Percentiles rank a stretch among this genome's conserved stretches.
These are phyloP conservation scores for Spongilla lacustris DNA, from an alignment of 37 sponge, comb jelly and placozoan species.

Conservation along the genomic window DNA sequence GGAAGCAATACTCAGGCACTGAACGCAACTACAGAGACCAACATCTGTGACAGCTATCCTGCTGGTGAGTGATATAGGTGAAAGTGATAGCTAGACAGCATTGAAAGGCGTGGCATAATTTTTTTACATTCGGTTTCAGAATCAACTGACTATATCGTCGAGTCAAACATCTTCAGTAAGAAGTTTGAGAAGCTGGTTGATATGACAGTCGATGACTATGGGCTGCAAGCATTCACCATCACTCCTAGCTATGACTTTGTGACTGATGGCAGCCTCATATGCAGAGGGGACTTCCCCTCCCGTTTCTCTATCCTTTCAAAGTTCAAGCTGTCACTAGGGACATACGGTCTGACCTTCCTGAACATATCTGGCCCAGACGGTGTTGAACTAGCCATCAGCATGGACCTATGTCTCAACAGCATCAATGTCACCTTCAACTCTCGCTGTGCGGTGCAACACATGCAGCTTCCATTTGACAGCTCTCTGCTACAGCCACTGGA, in stretches of 20 bases:
- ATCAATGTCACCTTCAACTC: conserved; percentile 14
- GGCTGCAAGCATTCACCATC: not conserved
- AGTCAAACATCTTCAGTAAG: too few relatives aligned
- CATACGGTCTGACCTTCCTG: conserved; percentile 26
- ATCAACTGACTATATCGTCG: too few relatives aligned
- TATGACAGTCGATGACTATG: conserved; percentile 19
- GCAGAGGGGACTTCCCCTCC: conserved; percentile 24
- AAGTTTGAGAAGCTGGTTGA: too few relatives aligned
- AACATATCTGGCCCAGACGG: conserved; percentile 14
- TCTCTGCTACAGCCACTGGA: not conserved
- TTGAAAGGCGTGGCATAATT: too few relatives aligned
- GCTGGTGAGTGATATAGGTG: too few relatives aligned
- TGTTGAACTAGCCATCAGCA: conserved; percentile 12
- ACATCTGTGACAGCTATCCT: too few relatives aligned
- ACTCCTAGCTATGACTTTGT: not conserved
- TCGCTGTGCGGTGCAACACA: not conserved
- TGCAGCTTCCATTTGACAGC: too few relatives aligned
- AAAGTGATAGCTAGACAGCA: too few relatives aligned
- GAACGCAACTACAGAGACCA: too few relatives aligned
- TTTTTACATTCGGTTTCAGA: too few relatives aligned
- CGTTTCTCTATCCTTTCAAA: conserved; percentile 50
- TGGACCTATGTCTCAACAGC: conserved; percentile 15
- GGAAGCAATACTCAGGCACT: too few relatives aligned
- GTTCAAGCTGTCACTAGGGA: not conserved
- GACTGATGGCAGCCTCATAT: not conserved